A percentile compares a stretch with the other conserved stretches of the same genome.
These are phyloP conservation scores for Zenarchopterus dispar DNA, from an alignment of 2,797 vertebrate genomes.

Conservation along the genomic window DNA sequence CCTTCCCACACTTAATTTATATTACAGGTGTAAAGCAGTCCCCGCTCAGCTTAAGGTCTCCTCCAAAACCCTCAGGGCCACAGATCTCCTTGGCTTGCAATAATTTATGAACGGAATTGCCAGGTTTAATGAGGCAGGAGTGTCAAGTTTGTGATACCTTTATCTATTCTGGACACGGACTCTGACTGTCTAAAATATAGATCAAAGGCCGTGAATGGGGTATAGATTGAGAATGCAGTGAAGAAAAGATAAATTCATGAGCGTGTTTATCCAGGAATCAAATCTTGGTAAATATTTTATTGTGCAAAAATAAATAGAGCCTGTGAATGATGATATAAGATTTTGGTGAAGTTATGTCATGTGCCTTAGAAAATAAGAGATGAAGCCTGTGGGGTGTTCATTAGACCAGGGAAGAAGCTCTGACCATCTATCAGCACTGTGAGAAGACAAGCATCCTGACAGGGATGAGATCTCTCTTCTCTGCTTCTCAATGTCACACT, in stretches of 20 bases:
- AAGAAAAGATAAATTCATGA: slow-evolving; percentile 11
- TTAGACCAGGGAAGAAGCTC: slow-evolving; percentile 45
- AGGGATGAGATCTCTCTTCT: slow-evolving; percentile 48
- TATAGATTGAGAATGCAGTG: slow-evolving; percentile 49
- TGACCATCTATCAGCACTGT: slow-evolving; percentile 24
- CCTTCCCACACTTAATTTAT: slow-evolving; percentile 70
- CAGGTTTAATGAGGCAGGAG: slow-evolving; percentile 69
- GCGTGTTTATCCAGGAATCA: slow-evolving; percentile 11
- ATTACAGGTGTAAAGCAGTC: slow-evolving; percentile 77
- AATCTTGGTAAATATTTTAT: not conserved
- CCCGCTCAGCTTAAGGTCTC: slow-evolving; percentile 71
- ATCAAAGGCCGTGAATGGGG: slow-evolving; percentile 63
- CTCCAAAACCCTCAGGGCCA: slow-evolving; percentile 68
- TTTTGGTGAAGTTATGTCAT: slow-evolving; percentile 25
- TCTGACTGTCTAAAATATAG: slow-evolving; percentile 71
- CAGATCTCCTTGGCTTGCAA: slow-evolving; percentile 60
- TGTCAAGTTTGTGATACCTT: slow-evolving; percentile 69
- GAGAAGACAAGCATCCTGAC: slow-evolving; percentile 44
- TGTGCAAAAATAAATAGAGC: slow-evolving; percentile 1
- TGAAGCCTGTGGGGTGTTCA: slow-evolving; percentile 45
- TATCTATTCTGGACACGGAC: slow-evolving; percentile 69
- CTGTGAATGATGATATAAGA: slow-evolving; percentile 18
- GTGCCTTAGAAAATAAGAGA: slow-evolving; percentile 29
- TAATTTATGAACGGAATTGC: slow-evolving; percentile 77
- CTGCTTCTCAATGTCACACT: slow-evolving; percentile 62